Base-by-base conservation (phyloP, 2,113 vertebrate species). In the Nothocercus nigrocapillus region DNA sequence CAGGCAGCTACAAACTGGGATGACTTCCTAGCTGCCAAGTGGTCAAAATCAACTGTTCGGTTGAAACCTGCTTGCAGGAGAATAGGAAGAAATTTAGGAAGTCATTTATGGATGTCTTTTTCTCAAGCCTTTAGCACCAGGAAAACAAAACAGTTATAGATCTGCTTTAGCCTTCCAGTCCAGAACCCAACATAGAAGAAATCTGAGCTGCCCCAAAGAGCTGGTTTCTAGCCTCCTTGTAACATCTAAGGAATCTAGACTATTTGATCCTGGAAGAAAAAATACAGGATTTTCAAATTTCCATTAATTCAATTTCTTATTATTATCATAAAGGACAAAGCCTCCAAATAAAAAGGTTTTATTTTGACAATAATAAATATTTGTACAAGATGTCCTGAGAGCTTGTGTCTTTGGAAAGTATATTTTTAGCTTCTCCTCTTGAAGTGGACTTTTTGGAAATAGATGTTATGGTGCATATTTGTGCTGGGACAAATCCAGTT, bases 281-380 rank as follows among this genome's bases (percentile, higher is more conserved):
- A 91, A 38, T 16, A 75, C 8, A 36, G 11, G 6, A 36, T 28
- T 47, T 74, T 53, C 4, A 36, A 19, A 7, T 87, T 63, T 68
- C 58, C 27, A n/a, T 89, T 94, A 92, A 78, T 82, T 84, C 85
- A 94, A 94, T 96, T 86, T 92, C 44, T 91, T 95, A 78, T 44
- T 44, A 83, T 25, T 74, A 89, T 82, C 54, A 53, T 58, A 93
- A 96, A 90, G 77, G 36, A 25, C 68, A 96, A 93, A 53, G 40
- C 25, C 81, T 91, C 63, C 36, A 93, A 85, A 30, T 34, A 32
- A 88, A 93, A 95, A 63, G 2, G 62, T n/a, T 38, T 85, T 89
- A 68, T 80, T 92, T 64, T 13, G 4, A 44, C 6, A 40, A 54
- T 28, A 54, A 54, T 28, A 54, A 89, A 87, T 54, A 2, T 9